Percentiles rank a stretch among this genome's conserved stretches.
Evolutionary conservation across 2,113 vertebrate species (phyloP).

Genomic region (Micromys minutus): DNA sequence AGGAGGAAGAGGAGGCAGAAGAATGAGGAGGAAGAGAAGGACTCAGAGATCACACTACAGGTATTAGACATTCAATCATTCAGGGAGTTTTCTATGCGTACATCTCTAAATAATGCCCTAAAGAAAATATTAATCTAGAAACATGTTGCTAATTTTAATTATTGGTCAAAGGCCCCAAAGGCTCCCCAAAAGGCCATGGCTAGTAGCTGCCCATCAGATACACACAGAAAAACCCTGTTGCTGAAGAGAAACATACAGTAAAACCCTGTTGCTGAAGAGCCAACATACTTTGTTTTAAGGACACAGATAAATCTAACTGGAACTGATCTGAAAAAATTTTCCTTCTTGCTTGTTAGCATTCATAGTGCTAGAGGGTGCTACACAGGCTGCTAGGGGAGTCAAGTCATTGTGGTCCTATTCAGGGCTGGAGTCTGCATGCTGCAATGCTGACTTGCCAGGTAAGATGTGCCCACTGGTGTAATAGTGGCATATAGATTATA

Average conservation of each 20-base stretch:
- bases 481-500: not conserved
- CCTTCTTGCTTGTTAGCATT: not conserved
- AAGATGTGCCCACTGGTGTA: not conserved
- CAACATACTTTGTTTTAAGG: not conserved
- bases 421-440: not conserved
- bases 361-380: not conserved
- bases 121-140: constrained; percentile 13
- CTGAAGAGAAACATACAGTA: not conserved
- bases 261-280: not conserved
- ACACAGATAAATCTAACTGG: not conserved
- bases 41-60: not conserved
- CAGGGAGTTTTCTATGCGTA: not conserved
- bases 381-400: not conserved
- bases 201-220: too few species aligned
- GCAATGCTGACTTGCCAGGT: not conserved
- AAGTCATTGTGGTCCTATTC: not conserved
- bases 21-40: not conserved
- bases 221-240: too few species aligned
- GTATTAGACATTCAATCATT: not conserved
- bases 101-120: not conserved
- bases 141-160: constrained; percentile 15
- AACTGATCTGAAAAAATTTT: not conserved
- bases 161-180: not conserved
- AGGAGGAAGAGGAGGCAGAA: not conserved
- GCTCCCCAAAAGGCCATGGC: not conserved